Evolutionary conservation across 2,797 vertebrate species (phyloP).

Genomic region (Distichodus sexfasciatus): DNA sequence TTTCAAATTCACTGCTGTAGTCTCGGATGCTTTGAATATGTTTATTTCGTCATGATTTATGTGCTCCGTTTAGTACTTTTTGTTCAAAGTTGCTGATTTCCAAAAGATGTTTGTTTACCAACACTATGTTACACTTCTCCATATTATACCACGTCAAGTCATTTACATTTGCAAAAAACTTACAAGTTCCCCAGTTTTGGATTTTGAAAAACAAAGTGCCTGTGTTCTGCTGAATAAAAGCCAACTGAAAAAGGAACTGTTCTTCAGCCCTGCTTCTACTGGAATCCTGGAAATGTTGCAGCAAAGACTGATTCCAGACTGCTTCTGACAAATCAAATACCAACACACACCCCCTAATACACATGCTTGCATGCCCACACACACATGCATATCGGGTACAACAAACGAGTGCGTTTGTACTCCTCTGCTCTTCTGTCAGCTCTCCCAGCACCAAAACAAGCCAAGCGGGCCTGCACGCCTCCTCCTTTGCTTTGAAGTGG

Average conservation of each 20-base stretch:
- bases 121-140: too few relatives aligned
- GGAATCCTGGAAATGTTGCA: not conserved
- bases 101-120: too few relatives aligned
- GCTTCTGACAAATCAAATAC: not conserved
- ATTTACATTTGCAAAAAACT: too few relatives aligned
- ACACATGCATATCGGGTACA: constrained; percentile 4
- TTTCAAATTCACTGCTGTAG: too few relatives aligned
- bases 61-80: too few relatives aligned
- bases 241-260: not conserved
- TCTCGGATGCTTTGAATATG: too few relatives aligned
- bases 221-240: too few relatives aligned
- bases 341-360: constrained; percentile 17
- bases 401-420: constrained; percentile 23
- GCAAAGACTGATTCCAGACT: not conserved
- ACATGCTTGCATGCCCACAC: constrained; percentile 35
- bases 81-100: too few relatives aligned
- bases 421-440: constrained; percentile 15
- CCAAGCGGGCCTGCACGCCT: constrained; percentile 10
- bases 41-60: too few relatives aligned
- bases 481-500: constrained; percentile 17
- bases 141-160: too few relatives aligned
- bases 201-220: too few relatives aligned
- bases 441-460: constrained; percentile 17
- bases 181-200: too few relatives aligned
- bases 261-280: not conserved